These are phyloP conservation scores for Lepas anatifera DNA, from an alignment of 2,888 invertebrate genomes.

Conservation along the genomic window DNA sequence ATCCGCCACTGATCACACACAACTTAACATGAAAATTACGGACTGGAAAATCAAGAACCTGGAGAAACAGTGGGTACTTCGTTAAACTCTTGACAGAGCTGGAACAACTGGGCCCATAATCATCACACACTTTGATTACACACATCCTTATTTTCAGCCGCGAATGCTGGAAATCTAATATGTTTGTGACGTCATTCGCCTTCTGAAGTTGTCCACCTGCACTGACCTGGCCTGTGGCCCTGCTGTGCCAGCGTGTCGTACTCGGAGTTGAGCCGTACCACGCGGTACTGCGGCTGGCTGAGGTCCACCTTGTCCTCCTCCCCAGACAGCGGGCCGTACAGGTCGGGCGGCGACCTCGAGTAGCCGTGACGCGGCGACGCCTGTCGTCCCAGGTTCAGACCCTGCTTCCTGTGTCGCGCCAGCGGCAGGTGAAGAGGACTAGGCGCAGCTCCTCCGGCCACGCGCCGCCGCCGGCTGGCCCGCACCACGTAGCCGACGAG, in stretches of 20 bases:
- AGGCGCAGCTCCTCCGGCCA: not conserved
- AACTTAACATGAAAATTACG: too few species aligned
- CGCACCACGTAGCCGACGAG: slow-evolving; percentile 7
- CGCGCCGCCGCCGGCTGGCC: not conserved
- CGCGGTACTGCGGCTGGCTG: not conserved
- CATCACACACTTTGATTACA: too few species aligned
- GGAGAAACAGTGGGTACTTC: too few species aligned
- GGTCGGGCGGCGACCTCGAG: not conserved
- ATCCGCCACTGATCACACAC: too few species aligned
- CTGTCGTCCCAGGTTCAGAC: not conserved
- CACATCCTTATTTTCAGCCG: too few species aligned
- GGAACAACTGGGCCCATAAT: too few species aligned
- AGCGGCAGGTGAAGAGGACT: not conserved
- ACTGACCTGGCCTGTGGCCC: not conserved
- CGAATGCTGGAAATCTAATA: too few species aligned
- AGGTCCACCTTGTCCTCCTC: not conserved
- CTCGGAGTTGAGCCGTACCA: slow-evolving; percentile 11
- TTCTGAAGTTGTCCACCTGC: too few species aligned
- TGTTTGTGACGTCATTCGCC: too few species aligned
- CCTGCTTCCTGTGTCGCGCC: not conserved
- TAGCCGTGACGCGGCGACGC: not conserved
- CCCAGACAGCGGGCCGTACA: not conserved
- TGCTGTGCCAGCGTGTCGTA: not conserved
- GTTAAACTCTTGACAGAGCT: too few species aligned
- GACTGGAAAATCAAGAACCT: too few species aligned